These are phyloP conservation scores for Columba guinea DNA, from an alignment of 2,797 vertebrate genomes.

Conservation along the genomic window DNA sequence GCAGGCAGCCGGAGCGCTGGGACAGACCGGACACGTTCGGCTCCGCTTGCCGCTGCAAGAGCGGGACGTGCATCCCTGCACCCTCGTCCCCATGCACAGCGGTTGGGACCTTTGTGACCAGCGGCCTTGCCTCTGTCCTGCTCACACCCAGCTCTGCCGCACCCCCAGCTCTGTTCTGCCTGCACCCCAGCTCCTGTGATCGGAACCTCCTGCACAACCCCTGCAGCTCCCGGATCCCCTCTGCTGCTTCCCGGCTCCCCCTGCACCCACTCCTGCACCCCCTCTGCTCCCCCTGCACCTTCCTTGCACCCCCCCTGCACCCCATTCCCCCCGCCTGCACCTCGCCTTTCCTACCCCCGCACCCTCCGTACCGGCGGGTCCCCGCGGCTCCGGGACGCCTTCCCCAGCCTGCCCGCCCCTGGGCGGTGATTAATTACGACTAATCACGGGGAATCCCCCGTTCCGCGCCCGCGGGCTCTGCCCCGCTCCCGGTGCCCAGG, in stretches of 20 bases:
- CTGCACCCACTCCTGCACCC: background rate
- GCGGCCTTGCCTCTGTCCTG: background rate
- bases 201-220: background rate
- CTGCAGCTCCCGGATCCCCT: background rate
- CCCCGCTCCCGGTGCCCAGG: background rate
- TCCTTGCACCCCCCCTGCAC: background rate
- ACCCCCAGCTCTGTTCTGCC: background rate
- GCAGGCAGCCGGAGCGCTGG: background rate
- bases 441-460: background rate
- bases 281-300: too few species aligned
- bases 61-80: background rate
- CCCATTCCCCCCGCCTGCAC: background rate
- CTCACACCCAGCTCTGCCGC: background rate
- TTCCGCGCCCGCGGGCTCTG: background rate
- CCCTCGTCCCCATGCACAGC: fast-evolving
- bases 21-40: background rate
- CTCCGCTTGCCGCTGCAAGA: background rate
- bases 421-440: background rate
- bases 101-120: background rate
- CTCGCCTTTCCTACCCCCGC: background rate
- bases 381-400: background rate
- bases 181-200: background rate
- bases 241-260: background rate
- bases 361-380: conserved; percentile 7
- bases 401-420: background rate